Base-by-base conservation (phyloP, 2,888 invertebrate genomes). In the Arge pagana region DNA sequence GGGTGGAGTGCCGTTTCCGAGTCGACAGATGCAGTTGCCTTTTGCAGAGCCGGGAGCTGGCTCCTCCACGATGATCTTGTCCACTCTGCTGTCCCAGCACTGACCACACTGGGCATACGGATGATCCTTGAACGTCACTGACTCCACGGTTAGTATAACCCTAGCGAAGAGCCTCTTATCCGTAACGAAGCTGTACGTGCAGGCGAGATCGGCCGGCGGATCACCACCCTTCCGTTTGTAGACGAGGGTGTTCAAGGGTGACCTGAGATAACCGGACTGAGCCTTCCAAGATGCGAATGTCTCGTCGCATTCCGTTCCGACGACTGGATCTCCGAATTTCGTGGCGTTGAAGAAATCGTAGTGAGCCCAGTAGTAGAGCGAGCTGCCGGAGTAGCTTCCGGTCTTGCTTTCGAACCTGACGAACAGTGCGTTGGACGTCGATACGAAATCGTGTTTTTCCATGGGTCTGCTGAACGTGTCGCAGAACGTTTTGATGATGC, bases 271-370 rank as follows among this genome's bases (percentile, higher is more conserved):
- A 0, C 93, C 93, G 18, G 85, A 84, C 6, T 86, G 81, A 54
- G 86, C 84, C 64, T 87, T 87, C 91, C 93, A 93, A 0, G 92
- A 90, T 7, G 89, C 87, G 70, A 93, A 92, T 1, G 89, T 86
- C 71, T 94, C 93, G 66, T 95, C 94, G 70, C 94, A 95, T 3
- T 87, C 84, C 0, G 90, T 92, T 33, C 55, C 58, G 0, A 84
- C 83, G 0, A 93, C 88, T 0, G 90, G 87, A 58, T 90, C 90
- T 0, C 94, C 94, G 59, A 89, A 88, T 45, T 88, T 86, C 0
- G 91, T 93, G 66, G 93, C 92, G 75, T 94, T 93, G 79, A 93
- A 94, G 80, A 93, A 94, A 70, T 94, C 93, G 69, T 93, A 94
- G 71, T 93, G 93, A 0, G 93, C 93, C 93, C 93, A 93, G 73